Conservation (phyloP, 1,140 invertebrate genomes). For the Apis cerana region DNA sequence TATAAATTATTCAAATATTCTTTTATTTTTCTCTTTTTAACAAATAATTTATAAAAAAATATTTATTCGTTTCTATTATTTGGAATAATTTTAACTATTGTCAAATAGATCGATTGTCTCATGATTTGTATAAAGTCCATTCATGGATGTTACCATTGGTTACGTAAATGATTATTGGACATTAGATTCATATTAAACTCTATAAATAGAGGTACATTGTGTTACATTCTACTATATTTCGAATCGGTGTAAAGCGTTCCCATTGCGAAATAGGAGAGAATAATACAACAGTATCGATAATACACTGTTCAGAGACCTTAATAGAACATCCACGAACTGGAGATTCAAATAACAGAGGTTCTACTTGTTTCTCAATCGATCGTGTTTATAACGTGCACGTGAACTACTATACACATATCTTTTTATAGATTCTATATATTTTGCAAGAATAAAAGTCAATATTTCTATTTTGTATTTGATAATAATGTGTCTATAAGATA, state of each 20-base stretch:
- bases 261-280: background rate
- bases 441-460: background rate
- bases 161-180: constrained; percentile 3
- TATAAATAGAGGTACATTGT: background rate
- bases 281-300: constrained; percentile 5
- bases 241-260: background rate
- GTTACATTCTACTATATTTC: background rate
- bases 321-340: background rate
- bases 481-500: background rate
- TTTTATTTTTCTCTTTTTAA: background rate
- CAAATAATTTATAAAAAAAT: too few species aligned
- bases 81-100: background rate
- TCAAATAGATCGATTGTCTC: background rate
- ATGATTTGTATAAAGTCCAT: background rate
- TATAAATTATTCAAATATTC: background rate
- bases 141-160: background rate
- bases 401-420: background rate
- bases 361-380: constrained; percentile 20
- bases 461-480: background rate
- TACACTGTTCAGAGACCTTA: background rate
- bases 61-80: background rate
- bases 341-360: constrained; percentile 1
- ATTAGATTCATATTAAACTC: constrained; percentile 1
- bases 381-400: background rate
- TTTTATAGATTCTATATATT: constrained; percentile 5